Conservation (phyloP, 2,797 vertebrate genomes). For the Percopsis omiscomaycus region DNA sequence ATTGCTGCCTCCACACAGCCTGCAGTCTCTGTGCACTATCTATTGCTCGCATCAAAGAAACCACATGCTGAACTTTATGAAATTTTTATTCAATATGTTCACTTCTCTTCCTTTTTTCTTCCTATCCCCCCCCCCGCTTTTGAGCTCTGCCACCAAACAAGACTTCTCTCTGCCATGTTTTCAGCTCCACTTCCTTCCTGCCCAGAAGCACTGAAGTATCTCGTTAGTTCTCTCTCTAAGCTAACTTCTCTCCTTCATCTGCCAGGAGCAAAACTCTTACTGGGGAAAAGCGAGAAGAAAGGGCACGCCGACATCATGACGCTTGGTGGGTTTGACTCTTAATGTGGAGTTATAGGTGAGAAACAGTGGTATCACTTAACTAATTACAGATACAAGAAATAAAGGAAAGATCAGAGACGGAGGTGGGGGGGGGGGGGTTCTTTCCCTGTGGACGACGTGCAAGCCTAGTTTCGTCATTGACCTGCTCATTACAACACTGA, state of each 20-base stretch:
- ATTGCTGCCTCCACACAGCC: slow-evolving; percentile 79
- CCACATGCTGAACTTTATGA: slow-evolving; percentile 78
- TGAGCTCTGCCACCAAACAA: slow-evolving; percentile 74
- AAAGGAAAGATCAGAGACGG: slow-evolving; percentile 38
- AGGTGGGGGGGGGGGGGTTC: slow-evolving; percentile 52
- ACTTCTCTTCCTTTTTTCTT: slow-evolving; percentile 72
- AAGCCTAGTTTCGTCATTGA: slow-evolving; percentile 70
- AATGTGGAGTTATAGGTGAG: slow-evolving; percentile 51
- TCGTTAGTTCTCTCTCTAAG: slow-evolving; percentile 76
- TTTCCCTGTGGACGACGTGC: slow-evolving; percentile 67
- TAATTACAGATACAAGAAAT: slow-evolving; percentile 64
- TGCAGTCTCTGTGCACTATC: slow-evolving; percentile 71
- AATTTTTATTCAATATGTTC: slow-evolving; percentile 83
- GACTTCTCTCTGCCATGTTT: slow-evolving; percentile 72
- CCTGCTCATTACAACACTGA: slow-evolving; percentile 1
- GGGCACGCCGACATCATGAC: slow-evolving; percentile 61
- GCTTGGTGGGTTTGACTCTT: slow-evolving; percentile 58
- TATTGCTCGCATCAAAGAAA: slow-evolving; percentile 81
- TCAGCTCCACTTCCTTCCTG: slow-evolving; percentile 82
- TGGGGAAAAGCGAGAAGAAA: slow-evolving; percentile 47
- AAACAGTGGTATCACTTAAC: slow-evolving; percentile 58
- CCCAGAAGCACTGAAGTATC: slow-evolving; percentile 76
- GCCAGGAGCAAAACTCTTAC: slow-evolving; percentile 76
- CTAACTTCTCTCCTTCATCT: slow-evolving; percentile 66
- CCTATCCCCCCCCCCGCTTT: slow-evolving; percentile 63